These are phyloP conservation scores for Heteromyza rotundicornis DNA, from an alignment of 2,888 invertebrate genomes.

Conservation along the genomic window DNA sequence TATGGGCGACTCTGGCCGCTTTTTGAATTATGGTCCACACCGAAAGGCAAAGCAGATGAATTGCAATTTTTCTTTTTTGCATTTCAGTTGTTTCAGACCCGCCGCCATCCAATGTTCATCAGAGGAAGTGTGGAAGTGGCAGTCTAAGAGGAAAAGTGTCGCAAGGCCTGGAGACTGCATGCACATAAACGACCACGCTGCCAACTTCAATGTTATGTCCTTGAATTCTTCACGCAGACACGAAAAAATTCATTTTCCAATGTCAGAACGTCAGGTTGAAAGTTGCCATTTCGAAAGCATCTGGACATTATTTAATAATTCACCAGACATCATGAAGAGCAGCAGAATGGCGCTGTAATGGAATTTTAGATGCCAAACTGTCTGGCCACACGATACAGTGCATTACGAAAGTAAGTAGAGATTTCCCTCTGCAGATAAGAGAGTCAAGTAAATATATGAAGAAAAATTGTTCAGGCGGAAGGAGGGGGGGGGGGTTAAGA, in stretches of 20 bases:
- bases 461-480: too few species aligned
- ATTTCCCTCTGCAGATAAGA: not conserved
- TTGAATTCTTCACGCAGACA: too few species aligned
- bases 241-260: too few species aligned
- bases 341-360: slow-evolving; percentile 46
- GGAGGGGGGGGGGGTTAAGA: too few species aligned
- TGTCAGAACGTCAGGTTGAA: too few species aligned
- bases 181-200: not conserved
- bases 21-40: slow-evolving; percentile 3
- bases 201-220: not conserved
- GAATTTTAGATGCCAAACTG: slow-evolving; percentile 52
- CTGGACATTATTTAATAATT: slow-evolving; percentile 4
- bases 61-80: slow-evolving; percentile 4
- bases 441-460: too few species aligned
- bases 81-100: not conserved
- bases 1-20: not conserved
- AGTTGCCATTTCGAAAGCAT: too few species aligned
- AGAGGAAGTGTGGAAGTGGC: not conserved
- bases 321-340: too few species aligned
- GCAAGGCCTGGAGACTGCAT: not conserved
- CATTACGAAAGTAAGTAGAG: not conserved
- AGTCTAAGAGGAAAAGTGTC: not conserved
- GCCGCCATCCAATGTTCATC: not conserved
- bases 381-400: slow-evolving; percentile 31
- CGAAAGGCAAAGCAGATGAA: not conserved